These are phyloP conservation scores for Drosophila rufa DNA, from an alignment of 1,140 invertebrate species.

Conservation along the genomic window DNA sequence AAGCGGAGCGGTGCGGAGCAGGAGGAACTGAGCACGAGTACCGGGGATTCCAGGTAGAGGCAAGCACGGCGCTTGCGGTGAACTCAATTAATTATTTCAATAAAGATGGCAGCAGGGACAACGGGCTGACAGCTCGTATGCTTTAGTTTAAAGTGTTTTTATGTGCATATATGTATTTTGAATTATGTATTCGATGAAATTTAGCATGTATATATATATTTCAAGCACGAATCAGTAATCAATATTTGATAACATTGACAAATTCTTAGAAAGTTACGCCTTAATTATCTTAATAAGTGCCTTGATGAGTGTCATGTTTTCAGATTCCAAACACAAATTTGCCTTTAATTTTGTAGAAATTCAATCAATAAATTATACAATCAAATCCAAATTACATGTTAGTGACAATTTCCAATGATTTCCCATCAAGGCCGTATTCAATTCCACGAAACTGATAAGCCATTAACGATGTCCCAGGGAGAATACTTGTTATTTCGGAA, in stretches of 20 bases:
- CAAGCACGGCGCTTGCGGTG: constrained; percentile 36
- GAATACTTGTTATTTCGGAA: constrained; percentile 9
- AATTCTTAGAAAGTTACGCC: not conserved
- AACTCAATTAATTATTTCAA: constrained; percentile 61
- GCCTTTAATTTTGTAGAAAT: not conserved
- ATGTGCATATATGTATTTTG: no score
- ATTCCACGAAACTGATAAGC: constrained; percentile 13
- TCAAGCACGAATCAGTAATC: no score
- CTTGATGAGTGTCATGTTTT: no score
- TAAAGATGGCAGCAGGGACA: constrained; percentile 25
- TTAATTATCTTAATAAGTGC: not conserved
- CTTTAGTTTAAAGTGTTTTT: constrained; percentile 3
- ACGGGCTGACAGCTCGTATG: not conserved
- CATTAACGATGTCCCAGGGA: no score
- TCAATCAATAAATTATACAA: not conserved
- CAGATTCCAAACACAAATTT: no score
- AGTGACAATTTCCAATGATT: no score
- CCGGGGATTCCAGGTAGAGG: constrained; percentile 6
- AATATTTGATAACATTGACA: no score
- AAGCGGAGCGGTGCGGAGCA: constrained; percentile 1
- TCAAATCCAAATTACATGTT: not conserved
- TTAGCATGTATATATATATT: not conserved
- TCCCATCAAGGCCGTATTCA: not conserved
- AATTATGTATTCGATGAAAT: not conserved
- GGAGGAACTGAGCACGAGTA: not conserved